Conservation (phyloP, 2,113 vertebrate genomes). For the Diadophis punctatus region DNA sequence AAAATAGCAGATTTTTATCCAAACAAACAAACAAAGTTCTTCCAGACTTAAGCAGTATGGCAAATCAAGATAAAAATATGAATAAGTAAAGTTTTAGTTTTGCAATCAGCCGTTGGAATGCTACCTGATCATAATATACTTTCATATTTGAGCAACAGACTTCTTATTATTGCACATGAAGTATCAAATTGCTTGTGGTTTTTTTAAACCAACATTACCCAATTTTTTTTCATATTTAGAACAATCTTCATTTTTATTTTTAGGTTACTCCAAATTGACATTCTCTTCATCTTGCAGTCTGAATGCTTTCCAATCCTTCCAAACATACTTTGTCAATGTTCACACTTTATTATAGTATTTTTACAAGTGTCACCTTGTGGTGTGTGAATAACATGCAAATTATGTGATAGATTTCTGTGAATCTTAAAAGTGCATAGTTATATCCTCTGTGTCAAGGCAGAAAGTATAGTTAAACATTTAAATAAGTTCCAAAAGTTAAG, state of each 20-base stretch:
- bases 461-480: not conserved
- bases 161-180: not conserved
- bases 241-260: not conserved
- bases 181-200: not conserved
- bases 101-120: not conserved
- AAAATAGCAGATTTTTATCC: not conserved
- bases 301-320: not conserved
- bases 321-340: not conserved
- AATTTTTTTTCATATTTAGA: not conserved
- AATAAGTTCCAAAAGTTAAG: not conserved
- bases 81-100: not conserved
- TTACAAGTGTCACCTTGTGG: not conserved
- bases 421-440: not conserved
- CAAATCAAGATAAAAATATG: not conserved
- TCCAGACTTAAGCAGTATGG: too few relatives aligned
- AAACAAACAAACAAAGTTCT: not conserved
- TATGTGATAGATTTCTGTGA: not conserved
- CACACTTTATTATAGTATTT: not conserved
- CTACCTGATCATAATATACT: not conserved
- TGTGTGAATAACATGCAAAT: constrained; percentile 3
- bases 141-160: not conserved
- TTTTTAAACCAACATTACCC: not conserved
- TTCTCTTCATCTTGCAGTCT: not conserved
- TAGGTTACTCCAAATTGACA: not conserved
- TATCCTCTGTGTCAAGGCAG: not conserved